Conservation (phyloP, 2,797 vertebrate genomes). For the Lagocephalus sceleratus region DNA sequence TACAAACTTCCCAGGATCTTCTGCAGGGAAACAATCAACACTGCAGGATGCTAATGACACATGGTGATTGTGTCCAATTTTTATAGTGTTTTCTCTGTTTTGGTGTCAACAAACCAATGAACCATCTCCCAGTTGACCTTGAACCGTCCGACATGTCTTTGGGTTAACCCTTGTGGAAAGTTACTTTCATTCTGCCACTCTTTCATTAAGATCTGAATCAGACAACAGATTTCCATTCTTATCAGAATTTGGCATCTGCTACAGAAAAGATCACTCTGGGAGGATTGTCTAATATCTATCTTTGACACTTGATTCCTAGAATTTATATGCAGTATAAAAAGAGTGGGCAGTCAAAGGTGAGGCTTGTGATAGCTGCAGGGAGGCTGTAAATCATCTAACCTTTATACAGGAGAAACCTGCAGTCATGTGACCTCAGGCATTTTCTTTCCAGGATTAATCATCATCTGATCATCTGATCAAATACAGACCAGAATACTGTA, state of each 20-base stretch:
- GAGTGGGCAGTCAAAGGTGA: slow-evolving; percentile 15
- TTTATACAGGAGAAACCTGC: slow-evolving; percentile 7
- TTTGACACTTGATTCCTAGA: slow-evolving; percentile 31
- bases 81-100: too few species aligned
- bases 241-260: slow-evolving; percentile 13
- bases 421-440: not conserved
- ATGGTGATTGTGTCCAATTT: slow-evolving; percentile 1
- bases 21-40: too few species aligned
- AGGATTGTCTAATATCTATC: too few species aligned
- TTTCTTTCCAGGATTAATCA: not conserved
- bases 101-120: too few species aligned
- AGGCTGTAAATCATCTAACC: slow-evolving; percentile 22
- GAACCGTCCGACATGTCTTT: too few species aligned
- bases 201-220: not conserved
- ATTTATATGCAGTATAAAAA: slow-evolving; percentile 27
- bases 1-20: too few species aligned
- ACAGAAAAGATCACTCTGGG: slow-evolving; percentile 21
- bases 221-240: slow-evolving; percentile 6
- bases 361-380: slow-evolving; percentile 10
- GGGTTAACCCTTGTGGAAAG: too few species aligned
- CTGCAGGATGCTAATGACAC: too few species aligned
- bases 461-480: not conserved
- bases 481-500: not conserved
- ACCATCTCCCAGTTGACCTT: too few species aligned
- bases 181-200: too few species aligned